Evolutionary conservation across 2,888 invertebrate species (phyloP).

Genomic region (Xylota sylvarum): DNA sequence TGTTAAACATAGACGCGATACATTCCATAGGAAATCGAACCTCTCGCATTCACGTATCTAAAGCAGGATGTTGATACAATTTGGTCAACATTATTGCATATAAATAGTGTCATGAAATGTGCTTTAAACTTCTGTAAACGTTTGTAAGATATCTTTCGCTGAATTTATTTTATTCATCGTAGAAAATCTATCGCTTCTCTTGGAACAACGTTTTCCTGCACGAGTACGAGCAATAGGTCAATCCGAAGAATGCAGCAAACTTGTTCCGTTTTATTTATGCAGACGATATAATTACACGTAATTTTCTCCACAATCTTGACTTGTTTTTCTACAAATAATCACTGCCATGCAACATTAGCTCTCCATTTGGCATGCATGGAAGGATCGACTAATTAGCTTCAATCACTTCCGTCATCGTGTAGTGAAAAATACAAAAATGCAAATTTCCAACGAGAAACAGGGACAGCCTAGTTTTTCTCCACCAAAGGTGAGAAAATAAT

Average conservation of each 20-base stretch:
- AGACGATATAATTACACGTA: conserved; percentile 42
- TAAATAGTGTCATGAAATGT: no score
- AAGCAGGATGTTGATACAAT: no score
- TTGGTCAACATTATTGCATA: no score
- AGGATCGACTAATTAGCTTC: conserved; percentile 53
- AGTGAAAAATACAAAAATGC: conserved; percentile 15
- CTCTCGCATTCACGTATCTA: no score
- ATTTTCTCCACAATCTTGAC: conserved; percentile 27
- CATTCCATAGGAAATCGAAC: no score
- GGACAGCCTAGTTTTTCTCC: conserved; percentile 46
- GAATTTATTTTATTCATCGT: no score
- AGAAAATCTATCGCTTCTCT: no score
- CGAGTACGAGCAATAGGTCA: neutral
- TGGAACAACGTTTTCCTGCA: no score
- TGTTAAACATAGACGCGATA: no score
- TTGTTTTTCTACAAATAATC: conserved; percentile 36
- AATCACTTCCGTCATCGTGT: conserved; percentile 61
- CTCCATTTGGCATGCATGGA: conserved; percentile 46
- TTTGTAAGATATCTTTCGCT: no score
- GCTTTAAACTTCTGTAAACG: no score
- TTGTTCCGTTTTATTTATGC: conserved; percentile 44
- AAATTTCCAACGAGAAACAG: conserved; percentile 33
- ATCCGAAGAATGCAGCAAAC: neutral
- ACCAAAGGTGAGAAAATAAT: conserved; percentile 11
- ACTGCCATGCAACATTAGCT: conserved; percentile 47